phyloP scores from a whole-genome alignment of 2,113 vertebrate genomes.

The Phrynocephalus versicolor region DNA sequence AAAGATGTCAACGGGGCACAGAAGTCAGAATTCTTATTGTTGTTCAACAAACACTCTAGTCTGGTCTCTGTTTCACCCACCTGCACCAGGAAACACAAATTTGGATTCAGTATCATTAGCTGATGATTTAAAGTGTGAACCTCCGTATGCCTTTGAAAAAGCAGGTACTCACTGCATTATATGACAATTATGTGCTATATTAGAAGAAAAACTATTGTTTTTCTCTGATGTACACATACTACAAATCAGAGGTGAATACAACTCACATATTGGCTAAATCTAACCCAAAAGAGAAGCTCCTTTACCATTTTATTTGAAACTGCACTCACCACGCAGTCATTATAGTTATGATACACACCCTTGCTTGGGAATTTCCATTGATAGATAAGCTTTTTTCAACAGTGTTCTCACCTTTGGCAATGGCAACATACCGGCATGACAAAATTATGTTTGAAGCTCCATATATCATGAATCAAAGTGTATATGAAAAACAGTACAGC shows the following conservation, averaged over 20 bases:
- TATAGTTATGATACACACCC: not conserved
- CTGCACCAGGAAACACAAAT: slow-evolving; percentile 67
- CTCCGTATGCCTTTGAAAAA: not conserved
- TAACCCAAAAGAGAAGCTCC: not conserved
- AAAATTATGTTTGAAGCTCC: not conserved
- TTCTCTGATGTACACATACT: not conserved
- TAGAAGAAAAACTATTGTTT: not conserved
- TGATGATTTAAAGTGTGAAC: not conserved
- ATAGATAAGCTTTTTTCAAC: not conserved
- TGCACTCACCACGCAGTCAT: not conserved
- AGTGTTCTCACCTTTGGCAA: not conserved
- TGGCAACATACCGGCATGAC: not conserved
- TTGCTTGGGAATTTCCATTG: not conserved
- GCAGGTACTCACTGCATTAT: not conserved
- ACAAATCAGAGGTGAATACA: not conserved
- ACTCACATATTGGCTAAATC: not conserved
- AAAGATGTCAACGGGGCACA: slow-evolving; percentile 98
- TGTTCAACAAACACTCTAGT: slow-evolving; percentile 97
- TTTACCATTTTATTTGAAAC: not conserved
- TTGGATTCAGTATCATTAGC: not conserved
- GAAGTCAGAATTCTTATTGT: slow-evolving; percentile 99
- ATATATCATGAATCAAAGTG: not conserved
- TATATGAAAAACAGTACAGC: not conserved
- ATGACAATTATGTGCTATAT: not conserved
- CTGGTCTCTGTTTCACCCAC: slow-evolving; percentile 98